phyloP scores from a whole-genome alignment of 2,888 invertebrate species.

The Taphrorychus bicolor region DNA sequence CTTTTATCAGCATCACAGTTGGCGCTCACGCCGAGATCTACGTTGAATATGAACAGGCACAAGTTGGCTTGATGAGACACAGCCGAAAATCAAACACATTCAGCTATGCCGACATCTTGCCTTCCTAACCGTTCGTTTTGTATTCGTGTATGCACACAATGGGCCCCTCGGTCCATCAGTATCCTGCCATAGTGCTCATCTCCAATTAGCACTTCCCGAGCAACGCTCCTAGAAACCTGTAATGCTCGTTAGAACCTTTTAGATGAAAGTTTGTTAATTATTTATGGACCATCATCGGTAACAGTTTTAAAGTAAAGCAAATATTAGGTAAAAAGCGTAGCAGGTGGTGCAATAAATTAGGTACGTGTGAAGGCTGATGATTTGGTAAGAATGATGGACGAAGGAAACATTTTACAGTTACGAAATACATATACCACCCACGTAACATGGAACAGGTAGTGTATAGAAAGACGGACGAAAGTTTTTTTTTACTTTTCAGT shows the following conservation, averaged over 20 bases:
- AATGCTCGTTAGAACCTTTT: slow-evolving; percentile 27
- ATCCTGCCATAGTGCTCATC: background rate
- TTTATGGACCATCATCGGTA: slow-evolving; percentile 2
- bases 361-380: too few relatives aligned
- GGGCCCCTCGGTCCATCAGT: too few relatives aligned
- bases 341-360: background rate
- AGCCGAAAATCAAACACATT: slow-evolving; percentile 76
- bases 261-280: slow-evolving; percentile 22
- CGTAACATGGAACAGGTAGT: too few relatives aligned
- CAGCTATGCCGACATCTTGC: slow-evolving; percentile 92
- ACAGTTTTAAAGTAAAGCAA: slow-evolving; percentile 5
- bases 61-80: slow-evolving; percentile 85
- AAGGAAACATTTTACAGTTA: too few relatives aligned
- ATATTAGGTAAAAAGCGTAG: background rate
- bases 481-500: too few relatives aligned
- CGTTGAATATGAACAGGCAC: slow-evolving; percentile 62
- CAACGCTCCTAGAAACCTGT: slow-evolving; percentile 27
- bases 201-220: slow-evolving; percentile 28
- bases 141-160: slow-evolving; percentile 12
- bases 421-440: too few relatives aligned
- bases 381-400: too few relatives aligned
- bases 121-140: slow-evolving; percentile 67
- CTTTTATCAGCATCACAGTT: too few relatives aligned
- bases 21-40: too few relatives aligned
- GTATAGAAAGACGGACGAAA: too few relatives aligned